These are phyloP conservation scores for Hypsibius dujardini DNA, from an alignment of 1,140 invertebrate genomes.

Conservation along the genomic window DNA sequence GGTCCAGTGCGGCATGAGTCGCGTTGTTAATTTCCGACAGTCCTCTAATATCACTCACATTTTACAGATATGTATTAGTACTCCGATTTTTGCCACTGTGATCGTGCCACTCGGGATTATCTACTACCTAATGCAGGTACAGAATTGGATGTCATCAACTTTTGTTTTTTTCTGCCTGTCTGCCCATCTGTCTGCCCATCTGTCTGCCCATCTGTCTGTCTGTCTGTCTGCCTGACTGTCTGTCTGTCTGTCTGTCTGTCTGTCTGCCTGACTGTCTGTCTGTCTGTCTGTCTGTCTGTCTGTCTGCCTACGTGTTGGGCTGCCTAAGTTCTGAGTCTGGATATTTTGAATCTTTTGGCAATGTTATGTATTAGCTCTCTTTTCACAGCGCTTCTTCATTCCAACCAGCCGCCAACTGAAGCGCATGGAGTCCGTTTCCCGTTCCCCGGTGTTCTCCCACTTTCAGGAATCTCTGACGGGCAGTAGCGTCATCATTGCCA, in stretches of 20 bases:
- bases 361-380: conserved; percentile 23
- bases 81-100: conserved; percentile 38
- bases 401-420: conserved; percentile 80
- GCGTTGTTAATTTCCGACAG: conserved; percentile 47
- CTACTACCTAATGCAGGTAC: conserved; percentile 42
- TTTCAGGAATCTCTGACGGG: conserved; percentile 78
- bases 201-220: neutral
- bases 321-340: no score
- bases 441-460: conserved; percentile 93
- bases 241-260: no score
- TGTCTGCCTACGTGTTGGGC: neutral
- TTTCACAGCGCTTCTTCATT: conserved; percentile 72
- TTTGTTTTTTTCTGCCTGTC: neutral
- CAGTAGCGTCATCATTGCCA: conserved; percentile 43
- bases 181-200: neutral
- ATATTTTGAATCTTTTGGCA: neutral
- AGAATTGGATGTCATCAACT: neutral
- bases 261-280: no score
- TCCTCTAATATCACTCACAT: conserved; percentile 71
- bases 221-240: no score
- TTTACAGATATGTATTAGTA: conserved; percentile 30
- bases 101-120: conserved; percentile 41
- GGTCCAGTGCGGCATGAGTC: conserved; percentile 31
- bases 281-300: no score
- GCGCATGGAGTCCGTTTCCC: conserved; percentile 80